Base-by-base conservation (phyloP, 2,797 vertebrate genomes). In the Bradypodion ventrale region DNA sequence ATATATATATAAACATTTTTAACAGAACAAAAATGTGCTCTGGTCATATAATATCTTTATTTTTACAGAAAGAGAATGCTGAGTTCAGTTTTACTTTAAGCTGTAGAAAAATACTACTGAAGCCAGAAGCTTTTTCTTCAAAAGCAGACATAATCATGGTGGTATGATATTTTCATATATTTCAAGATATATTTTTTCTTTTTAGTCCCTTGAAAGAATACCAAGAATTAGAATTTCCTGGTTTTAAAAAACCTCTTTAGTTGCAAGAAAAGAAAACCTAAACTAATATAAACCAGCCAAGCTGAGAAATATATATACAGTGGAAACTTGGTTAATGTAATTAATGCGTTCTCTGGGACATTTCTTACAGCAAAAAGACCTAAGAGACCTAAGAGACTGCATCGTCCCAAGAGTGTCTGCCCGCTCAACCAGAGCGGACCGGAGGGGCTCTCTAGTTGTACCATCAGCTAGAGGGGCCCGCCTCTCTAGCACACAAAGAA, bases 11-110 rank as follows among this genome's bases (percentile, higher is more conserved):
- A 83, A 59, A 0, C 84, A 85, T 85, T 87, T 72, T 89, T n/a
- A 82, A 66, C 73, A 44, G 1, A 83, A 2, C 85, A 78, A 78
- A 23, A 49, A 19, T 46, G 68, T 89, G 87, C 40, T 82, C 65
- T 12, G 76, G 27, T 84, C 70, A 90, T 76, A 90, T 90, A 90
- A 74, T 83, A 85, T 79, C 89, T 92, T 82, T 74, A 77, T 75
- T 91, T 89, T 88, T 35, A 25, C 62, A 87, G 83, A 49, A 85
- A 85, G 79, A 60, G 60, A 87, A 59, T 85, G 88, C 88, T 0
- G 0, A 91, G 87, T 84, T 73, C 40, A 85, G 80, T n/a, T 90
- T 84, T 74, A 83, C 10, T 82, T 66, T 49, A 83, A 87, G 78
- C 37, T 86, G 76, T 2, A 75, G 83, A 85, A 83, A 85, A 59